Evolutionary conservation across 2,888 invertebrate species (phyloP).

Genomic region (Hypomecis atomaria): DNA sequence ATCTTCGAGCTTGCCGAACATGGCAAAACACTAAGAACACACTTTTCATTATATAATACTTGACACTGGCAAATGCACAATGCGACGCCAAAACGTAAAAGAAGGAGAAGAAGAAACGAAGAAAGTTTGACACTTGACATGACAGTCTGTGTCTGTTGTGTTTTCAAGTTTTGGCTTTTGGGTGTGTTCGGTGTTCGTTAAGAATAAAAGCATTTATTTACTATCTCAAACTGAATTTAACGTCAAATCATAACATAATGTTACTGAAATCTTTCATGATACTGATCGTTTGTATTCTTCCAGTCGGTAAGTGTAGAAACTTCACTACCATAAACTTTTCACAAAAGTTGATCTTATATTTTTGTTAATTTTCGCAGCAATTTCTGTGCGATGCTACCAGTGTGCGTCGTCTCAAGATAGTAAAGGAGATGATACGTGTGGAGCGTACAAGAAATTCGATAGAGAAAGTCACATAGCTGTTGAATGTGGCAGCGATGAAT

Average conservation of each 20-base stretch:
- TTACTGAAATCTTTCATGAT: slow-evolving; percentile 31
- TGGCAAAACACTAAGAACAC: no score
- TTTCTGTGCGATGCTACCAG: slow-evolving; percentile 95
- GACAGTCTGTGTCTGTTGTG: no score
- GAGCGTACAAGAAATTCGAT: slow-evolving; percentile 94
- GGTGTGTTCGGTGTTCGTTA: slow-evolving; percentile 13
- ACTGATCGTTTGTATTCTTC: slow-evolving; percentile 35
- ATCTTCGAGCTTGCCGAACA: no score
- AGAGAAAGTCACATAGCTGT: slow-evolving; percentile 93
- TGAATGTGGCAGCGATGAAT: slow-evolving; percentile 97
- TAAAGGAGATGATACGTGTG: slow-evolving; percentile 93
- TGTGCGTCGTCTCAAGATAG: slow-evolving; percentile 94
- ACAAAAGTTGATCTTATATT: not conserved
- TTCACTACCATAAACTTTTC: not conserved
- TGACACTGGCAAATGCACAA: no score
- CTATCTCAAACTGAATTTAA: not conserved
- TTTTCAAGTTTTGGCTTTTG: not conserved
- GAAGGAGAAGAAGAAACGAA: no score
- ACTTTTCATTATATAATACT: no score
- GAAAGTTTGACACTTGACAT: no score
- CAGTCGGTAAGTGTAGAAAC: slow-evolving; percentile 37
- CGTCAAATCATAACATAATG: slow-evolving; percentile 21
- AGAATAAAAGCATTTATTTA: not conserved
- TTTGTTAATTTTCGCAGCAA: slow-evolving; percentile 70
- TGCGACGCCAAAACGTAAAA: not conserved